phyloP scores from a whole-genome alignment of 2,888 invertebrate species.

The Mystacides longicornis region DNA sequence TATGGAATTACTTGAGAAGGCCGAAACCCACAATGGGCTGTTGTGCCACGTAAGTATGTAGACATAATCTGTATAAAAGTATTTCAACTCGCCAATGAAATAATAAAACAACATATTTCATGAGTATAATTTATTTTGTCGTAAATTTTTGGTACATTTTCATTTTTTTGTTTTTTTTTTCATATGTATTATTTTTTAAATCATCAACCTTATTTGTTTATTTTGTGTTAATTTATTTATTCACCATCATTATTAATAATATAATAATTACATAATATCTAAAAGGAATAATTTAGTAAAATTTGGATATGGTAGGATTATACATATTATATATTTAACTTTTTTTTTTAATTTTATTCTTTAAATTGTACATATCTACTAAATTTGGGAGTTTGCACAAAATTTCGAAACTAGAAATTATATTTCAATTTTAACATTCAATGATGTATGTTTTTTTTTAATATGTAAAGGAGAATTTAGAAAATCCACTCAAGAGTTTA shows the following conservation, averaged over 20 bases:
- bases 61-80: no score
- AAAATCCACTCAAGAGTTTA: no score
- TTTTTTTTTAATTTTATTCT: slow-evolving; percentile 7
- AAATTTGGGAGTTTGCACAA: no score
- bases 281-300: slow-evolving; percentile 26
- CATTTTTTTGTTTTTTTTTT: slow-evolving; percentile 17
- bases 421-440: no score
- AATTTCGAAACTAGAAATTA: no score
- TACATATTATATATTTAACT: slow-evolving; percentile 15
- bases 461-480: no score
- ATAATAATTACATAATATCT: slow-evolving; percentile 21
- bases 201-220: slow-evolving; percentile 27
- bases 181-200: slow-evolving; percentile 25
- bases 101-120: slow-evolving; percentile 11
- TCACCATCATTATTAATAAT: neutral
- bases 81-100: no score
- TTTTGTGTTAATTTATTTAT: slow-evolving; percentile 20
- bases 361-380: slow-evolving; percentile 10
- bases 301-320: slow-evolving; percentile 26
- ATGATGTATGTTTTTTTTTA: no score
- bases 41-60: no score
- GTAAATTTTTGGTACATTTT: slow-evolving; percentile 26
- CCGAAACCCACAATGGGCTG: no score
- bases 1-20: no score
- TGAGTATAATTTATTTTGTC: slow-evolving; percentile 26